A percentile compares a stretch with the other conserved stretches of the same genome.
Conservation (phyloP, 2,113 vertebrate genomes). For the Piprites chloris region DNA sequence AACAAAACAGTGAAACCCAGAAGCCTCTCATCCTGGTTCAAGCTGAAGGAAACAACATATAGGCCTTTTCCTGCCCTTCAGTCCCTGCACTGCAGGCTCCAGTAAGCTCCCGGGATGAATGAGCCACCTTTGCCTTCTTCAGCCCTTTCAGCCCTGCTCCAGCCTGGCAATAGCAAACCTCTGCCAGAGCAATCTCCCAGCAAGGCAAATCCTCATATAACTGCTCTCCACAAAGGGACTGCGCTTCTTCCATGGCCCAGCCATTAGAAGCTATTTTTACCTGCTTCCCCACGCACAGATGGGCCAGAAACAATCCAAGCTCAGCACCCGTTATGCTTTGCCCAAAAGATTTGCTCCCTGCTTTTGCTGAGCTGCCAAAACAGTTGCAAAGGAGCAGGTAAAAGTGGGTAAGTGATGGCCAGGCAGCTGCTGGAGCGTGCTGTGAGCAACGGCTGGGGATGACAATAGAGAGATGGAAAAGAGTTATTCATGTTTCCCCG, state of each 20-base stretch:
- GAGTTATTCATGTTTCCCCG: slow-evolving; percentile 43
- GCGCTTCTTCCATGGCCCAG: not conserved
- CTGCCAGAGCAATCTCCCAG: not conserved
- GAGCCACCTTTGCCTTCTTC: not conserved
- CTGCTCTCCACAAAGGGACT: not conserved
- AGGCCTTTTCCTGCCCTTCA: not conserved
- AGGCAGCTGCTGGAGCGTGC: not conserved
- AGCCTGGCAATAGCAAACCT: not conserved
- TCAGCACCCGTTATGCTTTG: slow-evolving; percentile 14
- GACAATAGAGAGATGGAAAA: slow-evolving; percentile 28
- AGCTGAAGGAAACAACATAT: accelerated
- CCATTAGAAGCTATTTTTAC: slow-evolving; percentile 39
- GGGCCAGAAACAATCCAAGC: slow-evolving; percentile 38
- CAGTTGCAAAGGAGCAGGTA: slow-evolving; percentile 13
- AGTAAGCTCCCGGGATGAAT: not conserved
- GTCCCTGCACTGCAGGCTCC: not conserved
- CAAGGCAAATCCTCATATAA: not conserved
- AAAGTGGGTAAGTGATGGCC: not conserved
- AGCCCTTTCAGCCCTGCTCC: not conserved
- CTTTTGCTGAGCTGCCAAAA: slow-evolving; percentile 57
- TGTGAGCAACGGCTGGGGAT: not conserved
- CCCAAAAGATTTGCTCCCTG: slow-evolving; percentile 45
- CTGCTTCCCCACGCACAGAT: not conserved
- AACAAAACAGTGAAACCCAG: not conserved
- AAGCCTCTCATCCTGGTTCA: not conserved